Evolutionary conservation across 64 coral and sea anemone species (phyloP).

Genomic region (Dendrophyllia cribrosa): DNA sequence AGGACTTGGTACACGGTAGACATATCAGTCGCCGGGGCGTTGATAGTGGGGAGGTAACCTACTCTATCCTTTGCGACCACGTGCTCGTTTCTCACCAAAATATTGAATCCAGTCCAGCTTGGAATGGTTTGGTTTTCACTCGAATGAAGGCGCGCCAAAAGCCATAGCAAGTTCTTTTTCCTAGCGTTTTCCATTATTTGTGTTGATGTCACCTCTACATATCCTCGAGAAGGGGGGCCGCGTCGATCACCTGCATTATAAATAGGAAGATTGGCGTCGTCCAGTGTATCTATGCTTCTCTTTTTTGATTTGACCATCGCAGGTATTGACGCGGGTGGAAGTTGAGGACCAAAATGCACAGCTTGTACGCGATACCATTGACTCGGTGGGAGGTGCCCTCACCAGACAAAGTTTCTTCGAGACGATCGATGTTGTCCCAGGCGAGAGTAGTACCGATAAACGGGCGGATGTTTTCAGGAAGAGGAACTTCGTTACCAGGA

Average conservation of each 20-base stretch:
- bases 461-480: slow-evolving; percentile 44
- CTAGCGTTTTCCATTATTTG: not conserved
- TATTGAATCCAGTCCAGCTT: slow-evolving; percentile 67
- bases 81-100: slow-evolving; percentile 29
- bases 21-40: slow-evolving; percentile 54
- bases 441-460: slow-evolving; percentile 47
- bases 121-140: slow-evolving; percentile 23
- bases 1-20: slow-evolving; percentile 51
- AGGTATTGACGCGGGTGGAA: not conserved
- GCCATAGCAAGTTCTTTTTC: slow-evolving; percentile 51
- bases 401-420: slow-evolving; percentile 40
- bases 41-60: slow-evolving; percentile 53
- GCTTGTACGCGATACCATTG: slow-evolving; percentile 37
- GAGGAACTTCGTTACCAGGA: slow-evolving; percentile 11
- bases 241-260: slow-evolving; percentile 37
- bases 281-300: slow-evolving; percentile 40
- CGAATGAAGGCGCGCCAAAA: slow-evolving; percentile 50
- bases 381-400: slow-evolving; percentile 2
- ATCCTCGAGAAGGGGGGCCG: slow-evolving; percentile 28
- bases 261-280: not conserved
- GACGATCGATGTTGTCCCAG: slow-evolving; percentile 40
- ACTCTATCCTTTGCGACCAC: slow-evolving; percentile 42
- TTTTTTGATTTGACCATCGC: slow-evolving; percentile 29
- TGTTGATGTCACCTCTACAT: slow-evolving; percentile 21
- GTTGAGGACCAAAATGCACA: slow-evolving; percentile 29